Evolutionary conservation across 1,140 invertebrate species (phyloP).

Genomic region (Brachionus asplanchnoidis): DNA sequence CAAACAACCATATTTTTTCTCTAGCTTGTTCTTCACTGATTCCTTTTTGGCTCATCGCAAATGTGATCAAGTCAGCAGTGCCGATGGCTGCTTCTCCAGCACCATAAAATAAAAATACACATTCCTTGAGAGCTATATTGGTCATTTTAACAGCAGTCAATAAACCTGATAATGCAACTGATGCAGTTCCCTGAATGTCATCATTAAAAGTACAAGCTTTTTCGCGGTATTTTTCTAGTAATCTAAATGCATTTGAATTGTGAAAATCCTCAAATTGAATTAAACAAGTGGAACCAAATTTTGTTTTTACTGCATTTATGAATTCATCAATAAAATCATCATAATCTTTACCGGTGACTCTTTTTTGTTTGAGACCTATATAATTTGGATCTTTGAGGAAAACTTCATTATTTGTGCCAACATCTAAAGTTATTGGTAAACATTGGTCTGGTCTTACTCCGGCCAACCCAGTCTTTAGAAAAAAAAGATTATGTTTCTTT

Average conservation of each 20-base stretch:
- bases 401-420: slow-evolving; percentile 23
- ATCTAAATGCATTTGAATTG: slow-evolving; percentile 63
- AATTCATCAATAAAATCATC: slow-evolving; percentile 45
- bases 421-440: not conserved
- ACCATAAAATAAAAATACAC: slow-evolving; percentile 81
- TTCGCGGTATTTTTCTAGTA: slow-evolving; percentile 74
- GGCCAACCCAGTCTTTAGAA: slow-evolving; percentile 48
- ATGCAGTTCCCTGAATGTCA: slow-evolving; percentile 88
- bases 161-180: slow-evolving; percentile 83
- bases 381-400: slow-evolving; percentile 40
- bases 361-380: slow-evolving; percentile 30
- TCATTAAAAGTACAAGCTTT: slow-evolving; percentile 90
- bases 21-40: slow-evolving; percentile 69
- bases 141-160: slow-evolving; percentile 75
- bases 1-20: slow-evolving; percentile 70
- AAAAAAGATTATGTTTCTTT: too few relatives aligned
- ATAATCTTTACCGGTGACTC: slow-evolving; percentile 41
- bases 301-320: slow-evolving; percentile 42
- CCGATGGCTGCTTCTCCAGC: slow-evolving; percentile 84
- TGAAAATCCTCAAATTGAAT: slow-evolving; percentile 93
- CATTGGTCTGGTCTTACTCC: slow-evolving; percentile 51
- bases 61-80: slow-evolving; percentile 78
- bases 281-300: slow-evolving; percentile 53
- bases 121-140: slow-evolving; percentile 69
- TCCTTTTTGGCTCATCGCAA: slow-evolving; percentile 76